phyloP scores from a whole-genome alignment of 1,140 invertebrate species.

The Globodera ellingtonae region DNA sequence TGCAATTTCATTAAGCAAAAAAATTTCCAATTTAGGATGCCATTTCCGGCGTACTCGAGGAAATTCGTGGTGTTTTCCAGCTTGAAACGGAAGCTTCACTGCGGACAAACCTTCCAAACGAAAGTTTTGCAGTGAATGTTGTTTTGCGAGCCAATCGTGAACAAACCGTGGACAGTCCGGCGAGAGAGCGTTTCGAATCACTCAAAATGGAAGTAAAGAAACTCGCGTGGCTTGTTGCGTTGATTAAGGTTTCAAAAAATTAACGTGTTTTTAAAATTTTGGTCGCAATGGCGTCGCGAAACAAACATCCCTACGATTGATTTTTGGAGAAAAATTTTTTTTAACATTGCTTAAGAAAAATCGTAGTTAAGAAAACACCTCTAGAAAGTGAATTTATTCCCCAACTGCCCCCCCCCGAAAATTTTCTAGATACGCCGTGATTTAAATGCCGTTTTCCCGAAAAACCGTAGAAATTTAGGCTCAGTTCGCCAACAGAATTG shows the following conservation, averaged over 20 bases:
- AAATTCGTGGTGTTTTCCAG: constrained; percentile 5
- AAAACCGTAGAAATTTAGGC: constrained; percentile 9
- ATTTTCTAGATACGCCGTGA: background rate
- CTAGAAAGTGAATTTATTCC: no score
- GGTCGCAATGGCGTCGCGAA: no score
- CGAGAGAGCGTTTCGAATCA: constrained; percentile 24
- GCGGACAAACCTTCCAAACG: background rate
- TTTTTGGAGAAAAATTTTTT: no score
- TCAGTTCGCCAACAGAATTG: constrained; percentile 19
- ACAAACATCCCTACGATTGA: no score
- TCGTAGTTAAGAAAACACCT: no score
- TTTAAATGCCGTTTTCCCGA: background rate
- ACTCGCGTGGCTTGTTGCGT: constrained; percentile 24
- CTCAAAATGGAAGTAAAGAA: constrained; percentile 29
- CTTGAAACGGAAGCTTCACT: constrained; percentile 21
- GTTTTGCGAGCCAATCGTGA: constrained; percentile 22
- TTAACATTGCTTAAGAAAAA: no score
- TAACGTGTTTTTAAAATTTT: no score
- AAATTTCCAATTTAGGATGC: constrained; percentile 26
- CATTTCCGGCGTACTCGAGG: background rate
- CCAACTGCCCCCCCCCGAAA: no score
- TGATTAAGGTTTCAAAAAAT: constrained; percentile 17
- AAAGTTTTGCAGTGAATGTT: constrained; percentile 29
- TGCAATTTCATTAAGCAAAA: background rate
- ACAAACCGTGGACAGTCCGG: constrained; percentile 25